Evolutionary conservation across 2,888 invertebrate genomes (phyloP).

Genomic region (Chrysotoxum bicinctum): DNA sequence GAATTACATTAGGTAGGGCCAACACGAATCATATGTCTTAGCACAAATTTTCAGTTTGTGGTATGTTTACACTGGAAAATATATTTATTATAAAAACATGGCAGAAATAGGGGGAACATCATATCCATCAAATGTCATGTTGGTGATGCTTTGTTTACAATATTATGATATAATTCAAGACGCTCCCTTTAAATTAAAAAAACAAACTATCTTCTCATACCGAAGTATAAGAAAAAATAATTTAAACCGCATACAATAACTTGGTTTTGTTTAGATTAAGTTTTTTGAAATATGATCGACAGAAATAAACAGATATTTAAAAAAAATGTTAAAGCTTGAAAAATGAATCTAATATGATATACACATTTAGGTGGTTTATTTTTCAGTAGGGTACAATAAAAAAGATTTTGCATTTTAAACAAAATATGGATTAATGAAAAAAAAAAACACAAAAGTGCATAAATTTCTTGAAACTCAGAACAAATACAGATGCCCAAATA

Average conservation of each 20-base stretch:
- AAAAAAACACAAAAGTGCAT: no score
- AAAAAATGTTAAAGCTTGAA: neutral
- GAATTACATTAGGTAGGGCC: neutral
- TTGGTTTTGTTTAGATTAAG: neutral
- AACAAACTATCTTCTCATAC: neutral
- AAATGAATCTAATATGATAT: neutral
- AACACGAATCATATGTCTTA: neutral
- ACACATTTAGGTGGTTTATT: neutral
- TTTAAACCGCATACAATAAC: neutral
- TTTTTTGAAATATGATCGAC: conserved; percentile 19
- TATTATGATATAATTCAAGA: neutral
- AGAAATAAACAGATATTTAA: neutral
- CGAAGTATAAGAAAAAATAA: neutral
- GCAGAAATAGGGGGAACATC: neutral
- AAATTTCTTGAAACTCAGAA: no score
- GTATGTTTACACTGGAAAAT: conserved; percentile 14
- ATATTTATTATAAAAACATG: neutral
- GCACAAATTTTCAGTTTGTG: conserved; percentile 14
- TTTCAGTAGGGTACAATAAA: no score
- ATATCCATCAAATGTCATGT: conserved; percentile 63
- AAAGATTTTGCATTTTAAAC: no score
- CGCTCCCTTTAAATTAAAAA: neutral
- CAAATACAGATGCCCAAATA: no score
- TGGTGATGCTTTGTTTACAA: conserved; percentile 51
- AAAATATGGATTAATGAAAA: no score